Evolutionary conservation across 2,888 invertebrate genomes (phyloP).

Genomic region (Nymphalis c-album): DNA sequence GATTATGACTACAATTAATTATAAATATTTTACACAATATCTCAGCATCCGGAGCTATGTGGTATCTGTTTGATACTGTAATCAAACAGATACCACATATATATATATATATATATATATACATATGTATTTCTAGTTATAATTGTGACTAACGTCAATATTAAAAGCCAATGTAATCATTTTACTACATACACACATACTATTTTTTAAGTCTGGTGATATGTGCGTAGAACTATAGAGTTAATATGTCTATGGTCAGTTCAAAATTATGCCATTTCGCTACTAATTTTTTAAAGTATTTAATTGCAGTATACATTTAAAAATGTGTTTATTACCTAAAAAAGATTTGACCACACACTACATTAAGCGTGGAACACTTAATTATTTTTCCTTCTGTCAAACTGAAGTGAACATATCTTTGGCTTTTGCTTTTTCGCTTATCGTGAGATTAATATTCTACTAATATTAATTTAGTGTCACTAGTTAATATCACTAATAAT

Average conservation of each 20-base stretch:
- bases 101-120: no score
- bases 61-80: no score
- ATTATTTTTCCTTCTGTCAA: neutral
- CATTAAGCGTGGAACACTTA: neutral
- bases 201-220: slow-evolving; percentile 20
- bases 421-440: slow-evolving; percentile 4
- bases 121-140: no score
- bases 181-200: no score
- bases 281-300: slow-evolving; percentile 2
- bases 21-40: no score
- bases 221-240: slow-evolving; percentile 21
- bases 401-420: slow-evolving; percentile 2
- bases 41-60: no score
- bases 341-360: neutral
- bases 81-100: no score
- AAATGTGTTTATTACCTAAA: neutral
- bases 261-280: neutral
- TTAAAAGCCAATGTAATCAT: no score
- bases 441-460: neutral
- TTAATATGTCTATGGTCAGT: slow-evolving; percentile 5
- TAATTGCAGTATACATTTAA: neutral
- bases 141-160: no score
- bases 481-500: slow-evolving; percentile 24
- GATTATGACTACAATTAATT: no score
- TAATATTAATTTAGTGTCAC: slow-evolving; percentile 9